Conservation (phyloP, 2,113 vertebrate species). For the Panthera uncia region DNA sequence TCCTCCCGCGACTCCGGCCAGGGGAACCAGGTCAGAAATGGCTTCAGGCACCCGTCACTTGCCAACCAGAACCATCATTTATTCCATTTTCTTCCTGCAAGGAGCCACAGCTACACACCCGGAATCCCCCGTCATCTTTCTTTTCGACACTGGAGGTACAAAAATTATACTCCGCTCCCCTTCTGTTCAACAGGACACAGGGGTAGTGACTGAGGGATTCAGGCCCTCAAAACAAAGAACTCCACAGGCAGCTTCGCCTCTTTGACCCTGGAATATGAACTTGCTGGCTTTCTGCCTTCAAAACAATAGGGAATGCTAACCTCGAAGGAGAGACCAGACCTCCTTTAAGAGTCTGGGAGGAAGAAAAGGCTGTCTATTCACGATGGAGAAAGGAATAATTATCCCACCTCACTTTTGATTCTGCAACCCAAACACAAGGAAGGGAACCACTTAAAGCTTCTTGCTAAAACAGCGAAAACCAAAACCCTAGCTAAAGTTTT, state of each 20-base stretch:
- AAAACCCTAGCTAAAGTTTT: conserved; percentile 28
- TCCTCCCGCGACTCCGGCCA: not conserved
- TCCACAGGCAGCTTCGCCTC: not conserved
- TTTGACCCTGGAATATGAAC: not conserved
- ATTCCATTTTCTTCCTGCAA: not conserved
- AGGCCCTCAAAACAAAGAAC: not conserved
- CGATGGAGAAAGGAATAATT: not conserved
- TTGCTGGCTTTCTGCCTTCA: not conserved
- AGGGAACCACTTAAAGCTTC: not conserved
- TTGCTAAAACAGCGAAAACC: not conserved
- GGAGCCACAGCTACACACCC: not conserved
- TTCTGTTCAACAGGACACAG: not conserved
- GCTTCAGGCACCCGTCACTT: not conserved
- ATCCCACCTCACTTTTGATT: not conserved
- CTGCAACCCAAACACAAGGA: not conserved
- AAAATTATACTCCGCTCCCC: not conserved
- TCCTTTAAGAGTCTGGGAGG: not conserved
- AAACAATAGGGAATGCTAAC: not conserved
- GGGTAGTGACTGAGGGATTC: not conserved
- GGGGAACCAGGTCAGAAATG: not conserved
- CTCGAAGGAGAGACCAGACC: not conserved
- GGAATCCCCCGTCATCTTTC: not conserved
- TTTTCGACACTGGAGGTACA: not conserved
- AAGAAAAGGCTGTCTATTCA: not conserved
- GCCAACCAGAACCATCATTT: not conserved